Conservation (phyloP, 2,797 vertebrate species). For the Remorina albescens region DNA sequence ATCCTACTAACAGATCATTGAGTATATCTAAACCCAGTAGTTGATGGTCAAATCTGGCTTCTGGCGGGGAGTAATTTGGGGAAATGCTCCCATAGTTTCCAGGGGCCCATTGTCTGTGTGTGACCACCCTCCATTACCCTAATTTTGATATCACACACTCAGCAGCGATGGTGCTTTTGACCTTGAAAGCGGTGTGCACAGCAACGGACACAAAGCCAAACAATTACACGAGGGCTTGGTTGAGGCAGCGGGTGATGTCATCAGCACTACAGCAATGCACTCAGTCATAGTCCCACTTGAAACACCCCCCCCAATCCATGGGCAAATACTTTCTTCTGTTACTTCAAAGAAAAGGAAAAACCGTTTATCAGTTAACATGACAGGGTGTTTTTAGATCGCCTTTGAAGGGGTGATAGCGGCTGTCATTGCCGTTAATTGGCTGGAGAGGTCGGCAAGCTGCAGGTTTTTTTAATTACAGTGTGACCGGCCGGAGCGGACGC, state of each 20-base stretch:
- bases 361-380: conserved; percentile 70
- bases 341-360: conserved; percentile 70
- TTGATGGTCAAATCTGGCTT: conserved; percentile 23
- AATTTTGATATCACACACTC: conserved; percentile 34
- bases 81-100: conserved; percentile 33
- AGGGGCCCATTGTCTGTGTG: conserved; percentile 17
- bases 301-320: conserved; percentile 6
- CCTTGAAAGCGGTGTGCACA: conserved; percentile 62
- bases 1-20: not conserved
- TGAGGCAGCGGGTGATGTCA: conserved; percentile 65
- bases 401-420: conserved; percentile 67
- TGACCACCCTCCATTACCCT: conserved; percentile 46
- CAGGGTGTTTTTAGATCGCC: conserved; percentile 56
- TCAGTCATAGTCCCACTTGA: conserved; percentile 3
- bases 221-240: conserved; percentile 59
- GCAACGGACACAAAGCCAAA: conserved; percentile 59
- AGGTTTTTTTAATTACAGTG: conserved; percentile 77
- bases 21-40: not conserved
- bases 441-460: conserved; percentile 70
- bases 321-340: conserved; percentile 36
- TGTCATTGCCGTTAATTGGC: conserved; percentile 63
- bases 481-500: conserved; percentile 66
- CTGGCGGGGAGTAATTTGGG: conserved; percentile 31
- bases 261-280: conserved; percentile 31
- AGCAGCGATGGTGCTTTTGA: conserved; percentile 43